phyloP scores from a whole-genome alignment of 2,797 vertebrate genomes.

The Coracias cyanogaster region DNA sequence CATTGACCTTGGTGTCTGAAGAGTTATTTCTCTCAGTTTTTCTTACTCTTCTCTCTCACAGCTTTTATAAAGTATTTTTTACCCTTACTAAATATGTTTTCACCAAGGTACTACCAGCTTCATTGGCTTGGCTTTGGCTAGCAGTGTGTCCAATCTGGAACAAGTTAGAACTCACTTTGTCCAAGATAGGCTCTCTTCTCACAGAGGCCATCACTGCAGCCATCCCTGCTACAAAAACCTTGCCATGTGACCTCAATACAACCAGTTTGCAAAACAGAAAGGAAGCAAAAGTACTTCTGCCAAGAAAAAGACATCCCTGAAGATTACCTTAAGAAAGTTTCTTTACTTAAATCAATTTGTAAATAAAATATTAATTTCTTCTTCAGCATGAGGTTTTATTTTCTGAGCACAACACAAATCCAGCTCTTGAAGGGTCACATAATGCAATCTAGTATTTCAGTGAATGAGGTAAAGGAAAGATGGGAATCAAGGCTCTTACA shows the following conservation, averaged over 20 bases:
- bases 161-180: neutral
- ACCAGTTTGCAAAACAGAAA: neutral
- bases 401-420: neutral
- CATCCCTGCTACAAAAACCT: neutral
- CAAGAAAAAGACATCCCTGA: neutral
- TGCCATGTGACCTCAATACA: accelerated
- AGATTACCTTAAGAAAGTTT: neutral
- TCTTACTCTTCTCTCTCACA: neutral
- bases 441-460: neutral
- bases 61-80: neutral
- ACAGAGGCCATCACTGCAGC: neutral
- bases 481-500: neutral
- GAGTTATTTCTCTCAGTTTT: neutral
- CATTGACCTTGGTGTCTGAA: neutral
- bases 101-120: neutral
- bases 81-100: neutral
- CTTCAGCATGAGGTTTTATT: neutral
- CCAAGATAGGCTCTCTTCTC: neutral
- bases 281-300: neutral
- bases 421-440: neutral
- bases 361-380: neutral
- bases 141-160: neutral
- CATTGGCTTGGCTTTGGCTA: neutral
- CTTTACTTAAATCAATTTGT: neutral
- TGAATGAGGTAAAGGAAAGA: neutral